A percentile compares a stretch with the other conserved stretches of the same genome.
Evolutionary conservation across 1,140 invertebrate genomes (phyloP).

Genomic region (Tenebrio molitor): DNA sequence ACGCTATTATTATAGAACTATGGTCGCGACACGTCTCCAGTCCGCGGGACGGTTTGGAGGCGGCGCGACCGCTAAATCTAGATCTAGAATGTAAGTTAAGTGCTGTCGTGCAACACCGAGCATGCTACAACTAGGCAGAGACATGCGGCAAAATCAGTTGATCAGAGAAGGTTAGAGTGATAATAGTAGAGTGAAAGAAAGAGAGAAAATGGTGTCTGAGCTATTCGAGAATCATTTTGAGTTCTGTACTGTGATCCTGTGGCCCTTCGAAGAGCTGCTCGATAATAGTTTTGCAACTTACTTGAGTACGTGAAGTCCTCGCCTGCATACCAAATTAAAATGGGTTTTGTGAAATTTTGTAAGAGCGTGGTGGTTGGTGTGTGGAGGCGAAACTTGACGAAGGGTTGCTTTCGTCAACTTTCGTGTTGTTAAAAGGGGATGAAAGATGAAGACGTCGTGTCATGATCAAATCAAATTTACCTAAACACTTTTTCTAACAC

Average conservation of each 20-base stretch:
- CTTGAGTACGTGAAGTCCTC: conserved; percentile 62
- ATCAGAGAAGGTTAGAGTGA: conserved; percentile 9
- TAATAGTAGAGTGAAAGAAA: conserved; percentile 30
- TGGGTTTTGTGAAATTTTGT: conserved; percentile 37
- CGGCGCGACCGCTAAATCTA: neutral
- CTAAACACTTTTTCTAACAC: conserved; percentile 33
- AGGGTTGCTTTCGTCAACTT: neutral
- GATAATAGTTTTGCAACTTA: conserved; percentile 54
- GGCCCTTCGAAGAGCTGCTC: conserved; percentile 21
- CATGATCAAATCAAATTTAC: neutral
- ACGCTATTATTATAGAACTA: conserved; percentile 23
- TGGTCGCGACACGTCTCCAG: neutral
- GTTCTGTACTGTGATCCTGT: conserved; percentile 43
- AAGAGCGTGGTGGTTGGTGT: neutral
- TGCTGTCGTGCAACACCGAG: conserved; percentile 30
- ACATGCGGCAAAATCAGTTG: conserved; percentile 15
- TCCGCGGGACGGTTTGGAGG: neutral
- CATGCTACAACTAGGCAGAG: conserved; percentile 28
- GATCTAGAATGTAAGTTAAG: neutral
- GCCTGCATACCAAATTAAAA: conserved; percentile 55
- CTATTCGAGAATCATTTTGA: conserved; percentile 27
- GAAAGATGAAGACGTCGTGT: neutral
- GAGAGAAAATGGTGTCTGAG: conserved; percentile 38
- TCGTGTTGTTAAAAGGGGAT: neutral
- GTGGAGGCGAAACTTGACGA: conserved; percentile 1